Percentiles rank a stretch among this genome's conserved stretches.
Evolutionary conservation across 2,888 invertebrate genomes (phyloP).

Genomic region (Catocala nupta): DNA sequence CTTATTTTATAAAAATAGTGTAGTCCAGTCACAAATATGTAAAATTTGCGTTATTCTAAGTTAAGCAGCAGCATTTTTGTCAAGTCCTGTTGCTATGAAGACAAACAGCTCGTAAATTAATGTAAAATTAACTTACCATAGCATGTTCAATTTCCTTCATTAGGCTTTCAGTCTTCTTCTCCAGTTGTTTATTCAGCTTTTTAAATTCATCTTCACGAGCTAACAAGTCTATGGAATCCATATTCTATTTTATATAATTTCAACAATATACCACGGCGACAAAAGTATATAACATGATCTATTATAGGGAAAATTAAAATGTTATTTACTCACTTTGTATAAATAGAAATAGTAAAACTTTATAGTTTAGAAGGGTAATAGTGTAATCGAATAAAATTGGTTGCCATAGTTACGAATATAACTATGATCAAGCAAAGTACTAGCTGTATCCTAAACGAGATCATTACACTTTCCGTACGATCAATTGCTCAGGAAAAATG

Average conservation of each 20-base stretch:
- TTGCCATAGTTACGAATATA: slow-evolving; percentile 66
- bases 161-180: slow-evolving; percentile 79
- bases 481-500: rapidly evolving
- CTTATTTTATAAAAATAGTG: no score
- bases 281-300: no score
- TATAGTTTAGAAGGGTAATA: slow-evolving; percentile 49
- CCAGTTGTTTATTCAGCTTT: slow-evolving; percentile 79
- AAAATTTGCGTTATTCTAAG: no score
- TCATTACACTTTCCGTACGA: slow-evolving; percentile 28
- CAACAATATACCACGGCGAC: no score
- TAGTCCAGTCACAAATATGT: no score
- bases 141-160: slow-evolving; percentile 80
- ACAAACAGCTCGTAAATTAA: no score
- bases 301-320: slow-evolving; percentile 1
- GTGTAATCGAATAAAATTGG: slow-evolving; percentile 52
- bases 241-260: slow-evolving; percentile 43
- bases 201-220: slow-evolving; percentile 82
- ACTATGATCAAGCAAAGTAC: slow-evolving; percentile 42
- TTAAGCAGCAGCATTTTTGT: no score
- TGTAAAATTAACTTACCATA: slow-evolving; percentile 65
- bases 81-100: no score
- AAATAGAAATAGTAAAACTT: background rate
- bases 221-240: slow-evolving; percentile 77
- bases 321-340: background rate
- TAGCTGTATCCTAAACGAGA: slow-evolving; percentile 14